phyloP scores from a whole-genome alignment of 2,888 invertebrate species.

The Protonemura montana region DNA sequence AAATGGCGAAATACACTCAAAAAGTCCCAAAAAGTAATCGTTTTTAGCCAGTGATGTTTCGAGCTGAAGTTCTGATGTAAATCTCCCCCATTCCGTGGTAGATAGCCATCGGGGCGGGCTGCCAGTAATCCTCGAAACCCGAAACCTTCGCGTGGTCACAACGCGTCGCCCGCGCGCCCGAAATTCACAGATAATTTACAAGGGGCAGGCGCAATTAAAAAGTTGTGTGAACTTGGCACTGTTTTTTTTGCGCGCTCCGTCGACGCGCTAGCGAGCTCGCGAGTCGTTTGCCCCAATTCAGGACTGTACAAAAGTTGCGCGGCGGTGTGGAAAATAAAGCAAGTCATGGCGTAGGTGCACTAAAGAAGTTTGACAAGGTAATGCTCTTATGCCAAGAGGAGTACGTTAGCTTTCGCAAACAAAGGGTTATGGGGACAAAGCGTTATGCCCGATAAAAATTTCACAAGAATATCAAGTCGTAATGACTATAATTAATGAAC shows the following conservation, averaged over 20 bases:
- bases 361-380: not conserved
- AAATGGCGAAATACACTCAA: too few relatives aligned
- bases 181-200: not conserved
- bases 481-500: not conserved
- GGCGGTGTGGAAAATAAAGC: not conserved
- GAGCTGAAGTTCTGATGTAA: not conserved
- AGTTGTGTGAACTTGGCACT: slow-evolving; percentile 35
- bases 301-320: slow-evolving; percentile 13
- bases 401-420: not conserved
- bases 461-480: not conserved
- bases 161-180: not conserved
- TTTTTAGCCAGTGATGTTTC: not conserved
- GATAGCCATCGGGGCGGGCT: not conserved
- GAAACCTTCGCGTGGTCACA: not conserved
- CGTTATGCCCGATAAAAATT: too few relatives aligned
- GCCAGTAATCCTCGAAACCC: not conserved
- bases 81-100: not conserved
- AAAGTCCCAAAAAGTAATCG: too few relatives aligned
- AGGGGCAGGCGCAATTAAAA: not conserved
- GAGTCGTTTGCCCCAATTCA: slow-evolving; percentile 17
- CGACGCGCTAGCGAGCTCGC: not conserved
- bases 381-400: not conserved
- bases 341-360: not conserved
- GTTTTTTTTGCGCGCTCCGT: slow-evolving; percentile 9
- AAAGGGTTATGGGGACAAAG: not conserved